phyloP scores from a whole-genome alignment of 2,113 vertebrate species.

The Gymnorhina tibicen region DNA sequence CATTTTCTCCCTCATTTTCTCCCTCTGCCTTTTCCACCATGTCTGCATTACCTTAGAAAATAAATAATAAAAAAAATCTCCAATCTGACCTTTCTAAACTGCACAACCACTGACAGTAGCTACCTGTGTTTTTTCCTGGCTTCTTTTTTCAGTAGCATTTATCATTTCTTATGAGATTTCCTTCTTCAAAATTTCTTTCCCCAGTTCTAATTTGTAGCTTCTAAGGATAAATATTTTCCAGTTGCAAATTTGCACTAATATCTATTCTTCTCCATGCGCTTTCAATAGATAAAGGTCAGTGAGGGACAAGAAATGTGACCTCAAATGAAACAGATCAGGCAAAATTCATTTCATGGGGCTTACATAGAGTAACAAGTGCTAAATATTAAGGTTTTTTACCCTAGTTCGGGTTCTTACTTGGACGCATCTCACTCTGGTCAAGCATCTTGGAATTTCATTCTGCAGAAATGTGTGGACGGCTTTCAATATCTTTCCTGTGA shows the following conservation, averaged over 20 bases:
- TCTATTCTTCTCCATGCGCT: background rate
- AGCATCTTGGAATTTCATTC: background rate
- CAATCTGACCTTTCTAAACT: background rate
- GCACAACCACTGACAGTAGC: background rate
- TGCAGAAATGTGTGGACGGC: background rate
- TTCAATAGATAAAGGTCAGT: background rate
- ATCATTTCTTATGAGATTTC: background rate
- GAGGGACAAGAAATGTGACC: background rate
- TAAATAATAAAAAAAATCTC: background rate
- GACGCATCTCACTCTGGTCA: background rate
- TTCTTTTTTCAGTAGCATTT: background rate
- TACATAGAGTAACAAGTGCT: background rate
- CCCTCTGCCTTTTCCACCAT: background rate
- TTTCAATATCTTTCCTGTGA: background rate
- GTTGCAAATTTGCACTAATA: background rate
- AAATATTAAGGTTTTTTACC: background rate
- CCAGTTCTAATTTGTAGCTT: background rate
- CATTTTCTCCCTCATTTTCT: background rate
- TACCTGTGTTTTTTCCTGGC: background rate
- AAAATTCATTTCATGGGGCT: background rate
- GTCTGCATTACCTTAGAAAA: background rate
- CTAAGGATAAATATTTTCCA: background rate
- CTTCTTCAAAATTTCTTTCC: background rate
- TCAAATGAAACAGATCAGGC: background rate
- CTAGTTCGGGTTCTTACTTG: background rate